phyloP scores from a whole-genome alignment of 2,797 vertebrate species.

The Acipenser transmontanus region DNA sequence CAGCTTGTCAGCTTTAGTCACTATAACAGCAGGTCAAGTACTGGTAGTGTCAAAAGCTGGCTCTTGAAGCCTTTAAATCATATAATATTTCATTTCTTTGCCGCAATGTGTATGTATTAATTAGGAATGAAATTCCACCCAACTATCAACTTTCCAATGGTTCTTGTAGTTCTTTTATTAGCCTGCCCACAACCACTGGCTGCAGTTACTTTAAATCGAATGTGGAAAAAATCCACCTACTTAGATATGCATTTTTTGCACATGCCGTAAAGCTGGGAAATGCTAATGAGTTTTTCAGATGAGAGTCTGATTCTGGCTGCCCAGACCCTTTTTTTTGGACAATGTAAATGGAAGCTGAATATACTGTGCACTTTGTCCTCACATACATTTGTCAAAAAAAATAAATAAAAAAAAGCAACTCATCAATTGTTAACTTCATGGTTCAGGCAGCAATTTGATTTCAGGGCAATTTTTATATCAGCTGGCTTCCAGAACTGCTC shows the following conservation, averaged over 20 bases:
- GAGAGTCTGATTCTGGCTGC: neutral
- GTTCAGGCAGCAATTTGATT: no score
- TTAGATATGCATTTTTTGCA: constrained; percentile 2
- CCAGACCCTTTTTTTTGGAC: neutral
- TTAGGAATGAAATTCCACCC: neutral
- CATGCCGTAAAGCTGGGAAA: neutral
- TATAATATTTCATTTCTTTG: neutral
- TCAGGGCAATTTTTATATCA: no score
- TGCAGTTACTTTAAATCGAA: neutral
- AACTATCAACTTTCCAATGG: neutral
- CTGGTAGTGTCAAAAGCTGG: no score
- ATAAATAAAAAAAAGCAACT: no score
- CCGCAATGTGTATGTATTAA: neutral
- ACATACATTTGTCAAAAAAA: no score
- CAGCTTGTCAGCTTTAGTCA: neutral
- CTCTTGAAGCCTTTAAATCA: neutral
- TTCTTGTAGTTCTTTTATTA: neutral
- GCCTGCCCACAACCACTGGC: neutral
- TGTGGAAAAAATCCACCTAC: neutral
- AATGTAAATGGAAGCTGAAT: no score
- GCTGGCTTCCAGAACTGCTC: no score
- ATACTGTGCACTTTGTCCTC: no score
- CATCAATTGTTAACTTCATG: no score
- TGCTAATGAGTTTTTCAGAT: constrained; percentile 1
- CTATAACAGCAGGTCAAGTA: neutral